Base-by-base conservation (phyloP, 1,140 invertebrate species). In the Drosophila auraria region DNA sequence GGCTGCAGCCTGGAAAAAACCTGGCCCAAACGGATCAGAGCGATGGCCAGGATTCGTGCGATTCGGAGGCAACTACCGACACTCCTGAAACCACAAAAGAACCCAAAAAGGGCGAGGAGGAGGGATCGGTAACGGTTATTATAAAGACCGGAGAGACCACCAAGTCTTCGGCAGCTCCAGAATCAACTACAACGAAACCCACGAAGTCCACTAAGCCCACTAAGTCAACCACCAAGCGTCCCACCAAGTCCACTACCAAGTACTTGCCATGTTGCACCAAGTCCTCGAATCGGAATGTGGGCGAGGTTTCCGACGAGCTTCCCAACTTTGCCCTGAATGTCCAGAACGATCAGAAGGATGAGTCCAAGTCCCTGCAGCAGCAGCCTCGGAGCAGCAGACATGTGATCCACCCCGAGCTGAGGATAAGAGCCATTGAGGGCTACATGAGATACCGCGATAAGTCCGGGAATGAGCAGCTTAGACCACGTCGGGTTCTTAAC, bases 211-310 rank as follows among this genome's bases (percentile, higher is more conserved):
- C 44, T 0, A 61, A 33, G 12, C 20, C 66, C n/a, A 66, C 49
- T 5, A 70, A 33, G 20, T 3, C 66, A 1, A 5, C 20, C 12
- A 47, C 17, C 15, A 74, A 56, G 51, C 25, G 27, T 6, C 7
- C 30, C 20, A 33, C 33, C 7, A 78, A 76, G 25, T 6, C 27
- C 2, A 63, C 61, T 3, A 50, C 25, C 11, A 69, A 33, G 20
- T 73, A 83, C 25, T 25, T 80, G 17, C 53, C 68, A 5, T 84
- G 82, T 8, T 84, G 82, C 59, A 58, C 50, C 0, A 81, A 81
- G 36, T 0, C 33, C 5, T 6, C 27, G 3, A 66, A 65, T 9
- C 8, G 20, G 0, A 23, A 20, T 2, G 14, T 44, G 15, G 8
- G 14, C 14, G 30, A 38, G 3, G 0, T 6, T 36, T 7, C 70